A percentile compares a stretch with the other conserved stretches of the same genome.
phyloP scores from a whole-genome alignment of 1,140 invertebrate genomes.

The Coptotermes formosanus region DNA sequence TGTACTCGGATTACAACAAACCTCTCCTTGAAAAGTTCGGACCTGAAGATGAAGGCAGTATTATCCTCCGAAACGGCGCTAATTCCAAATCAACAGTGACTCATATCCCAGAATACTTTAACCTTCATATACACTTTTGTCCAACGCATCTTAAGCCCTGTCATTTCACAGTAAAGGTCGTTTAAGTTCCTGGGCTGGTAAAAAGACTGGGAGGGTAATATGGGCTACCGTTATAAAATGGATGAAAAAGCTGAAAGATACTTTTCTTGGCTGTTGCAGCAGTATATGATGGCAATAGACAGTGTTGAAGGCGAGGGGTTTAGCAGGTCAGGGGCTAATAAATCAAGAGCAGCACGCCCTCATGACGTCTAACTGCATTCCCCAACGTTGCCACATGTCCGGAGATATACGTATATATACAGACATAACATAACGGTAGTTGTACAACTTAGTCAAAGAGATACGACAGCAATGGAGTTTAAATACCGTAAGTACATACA shows the following conservation, averaged over 20 bases:
- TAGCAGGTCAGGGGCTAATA: constrained; percentile 14
- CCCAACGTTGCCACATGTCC: constrained; percentile 7
- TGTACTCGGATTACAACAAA: too few species aligned
- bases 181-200: too few species aligned
- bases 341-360: neutral
- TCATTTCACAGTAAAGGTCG: too few species aligned
- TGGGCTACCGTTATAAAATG: neutral
- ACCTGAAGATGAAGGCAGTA: too few species aligned
- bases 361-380: constrained; percentile 5
- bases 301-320: neutral
- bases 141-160: too few species aligned
- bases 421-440: neutral
- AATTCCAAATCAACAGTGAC: too few species aligned
- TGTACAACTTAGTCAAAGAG: neutral
- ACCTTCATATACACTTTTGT: too few species aligned
- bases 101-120: too few species aligned
- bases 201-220: neutral
- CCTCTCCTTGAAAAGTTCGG: too few species aligned
- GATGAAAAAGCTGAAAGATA: neutral
- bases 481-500: neutral
- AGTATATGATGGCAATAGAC: neutral
- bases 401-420: neutral
- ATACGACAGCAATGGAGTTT: neutral
- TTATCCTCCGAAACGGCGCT: too few species aligned
- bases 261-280: neutral